These are phyloP conservation scores for Dynastes hyllus DNA, from an alignment of 2,888 invertebrate species.

Conservation along the genomic window DNA sequence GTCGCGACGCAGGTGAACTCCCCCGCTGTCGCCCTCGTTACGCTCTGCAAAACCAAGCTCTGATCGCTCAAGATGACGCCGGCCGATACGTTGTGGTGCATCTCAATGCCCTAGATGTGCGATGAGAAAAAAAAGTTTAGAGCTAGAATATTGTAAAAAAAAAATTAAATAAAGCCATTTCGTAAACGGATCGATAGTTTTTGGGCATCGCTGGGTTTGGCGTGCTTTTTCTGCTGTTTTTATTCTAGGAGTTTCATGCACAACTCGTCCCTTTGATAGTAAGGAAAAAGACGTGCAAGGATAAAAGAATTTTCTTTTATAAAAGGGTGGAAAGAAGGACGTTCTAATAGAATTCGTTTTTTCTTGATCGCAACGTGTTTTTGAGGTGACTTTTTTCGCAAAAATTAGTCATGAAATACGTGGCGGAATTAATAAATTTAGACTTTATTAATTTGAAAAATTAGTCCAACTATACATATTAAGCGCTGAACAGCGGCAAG, in stretches of 20 bases:
- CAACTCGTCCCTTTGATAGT: not conserved
- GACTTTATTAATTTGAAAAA: too few relatives aligned
- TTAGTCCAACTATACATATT: too few relatives aligned
- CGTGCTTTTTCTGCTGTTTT: not conserved
- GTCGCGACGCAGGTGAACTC: constrained; percentile 91
- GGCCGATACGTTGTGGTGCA: constrained; percentile 86
- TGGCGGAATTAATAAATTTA: too few relatives aligned
- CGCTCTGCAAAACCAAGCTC: constrained; percentile 89
- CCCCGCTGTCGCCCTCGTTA: constrained; percentile 87
- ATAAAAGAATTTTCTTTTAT: not conserved
- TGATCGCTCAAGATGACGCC: constrained; percentile 91
- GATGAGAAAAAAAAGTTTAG: constrained; percentile 1
- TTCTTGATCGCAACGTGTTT: too few relatives aligned
- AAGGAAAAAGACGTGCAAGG: not conserved
- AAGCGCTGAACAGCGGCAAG: too few relatives aligned
- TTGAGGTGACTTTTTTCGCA: too few relatives aligned
- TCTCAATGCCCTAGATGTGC: constrained; percentile 81
- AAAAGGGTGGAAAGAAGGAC: constrained; percentile 7
- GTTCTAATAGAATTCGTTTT: not conserved
- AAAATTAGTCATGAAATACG: too few relatives aligned
- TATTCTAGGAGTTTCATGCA: constrained; percentile 5
- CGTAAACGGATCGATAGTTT: not conserved
- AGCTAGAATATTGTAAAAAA: not conserved
- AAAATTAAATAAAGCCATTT: constrained; percentile 32
- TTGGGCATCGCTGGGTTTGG: not conserved